Evolutionary conservation across 2,888 invertebrate species (phyloP).

Genomic region (Oligia fasciuncula): DNA sequence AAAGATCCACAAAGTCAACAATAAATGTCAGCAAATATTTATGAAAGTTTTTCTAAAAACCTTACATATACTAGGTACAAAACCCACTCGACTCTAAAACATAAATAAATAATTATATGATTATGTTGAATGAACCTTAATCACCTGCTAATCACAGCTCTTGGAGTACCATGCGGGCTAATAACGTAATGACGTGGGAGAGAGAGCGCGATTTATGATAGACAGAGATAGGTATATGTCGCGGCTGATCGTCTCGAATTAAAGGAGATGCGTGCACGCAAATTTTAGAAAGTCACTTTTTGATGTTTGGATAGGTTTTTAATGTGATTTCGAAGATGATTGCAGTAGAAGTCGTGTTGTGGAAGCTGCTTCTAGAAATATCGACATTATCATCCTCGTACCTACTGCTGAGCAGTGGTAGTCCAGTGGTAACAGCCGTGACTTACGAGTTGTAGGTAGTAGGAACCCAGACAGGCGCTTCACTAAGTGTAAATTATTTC

Average conservation of each 20-base stretch:
- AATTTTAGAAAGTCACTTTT: conserved; percentile 72
- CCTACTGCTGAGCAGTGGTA: too few relatives aligned
- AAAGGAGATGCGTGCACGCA: conserved; percentile 72
- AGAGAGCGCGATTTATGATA: conserved; percentile 67
- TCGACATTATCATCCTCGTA: too few relatives aligned
- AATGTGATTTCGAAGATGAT: conserved; percentile 32
- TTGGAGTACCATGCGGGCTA: conserved; percentile 80
- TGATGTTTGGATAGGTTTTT: conserved; percentile 57
- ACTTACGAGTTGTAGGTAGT: too few relatives aligned
- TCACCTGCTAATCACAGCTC: conserved; percentile 88
- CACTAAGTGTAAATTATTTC: too few relatives aligned
- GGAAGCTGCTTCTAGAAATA: not conserved
- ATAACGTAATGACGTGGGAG: conserved; percentile 86
- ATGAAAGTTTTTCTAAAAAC: conserved; percentile 62
- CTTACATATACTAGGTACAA: conserved; percentile 77
- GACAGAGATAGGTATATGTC: conserved; percentile 65
- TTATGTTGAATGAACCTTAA: conserved; percentile 89
- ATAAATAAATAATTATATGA: conserved; percentile 90
- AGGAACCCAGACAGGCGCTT: too few relatives aligned
- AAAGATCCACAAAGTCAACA: not conserved
- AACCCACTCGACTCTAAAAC: conserved; percentile 87
- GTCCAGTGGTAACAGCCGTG: too few relatives aligned
- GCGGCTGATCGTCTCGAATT: conserved; percentile 60
- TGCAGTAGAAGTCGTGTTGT: not conserved
- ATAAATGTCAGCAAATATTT: not conserved